A percentile compares a stretch with the other conserved stretches of the same genome.
Evolutionary conservation across 2,113 vertebrate species (phyloP).

Genomic region (Lamprotornis superbus): DNA sequence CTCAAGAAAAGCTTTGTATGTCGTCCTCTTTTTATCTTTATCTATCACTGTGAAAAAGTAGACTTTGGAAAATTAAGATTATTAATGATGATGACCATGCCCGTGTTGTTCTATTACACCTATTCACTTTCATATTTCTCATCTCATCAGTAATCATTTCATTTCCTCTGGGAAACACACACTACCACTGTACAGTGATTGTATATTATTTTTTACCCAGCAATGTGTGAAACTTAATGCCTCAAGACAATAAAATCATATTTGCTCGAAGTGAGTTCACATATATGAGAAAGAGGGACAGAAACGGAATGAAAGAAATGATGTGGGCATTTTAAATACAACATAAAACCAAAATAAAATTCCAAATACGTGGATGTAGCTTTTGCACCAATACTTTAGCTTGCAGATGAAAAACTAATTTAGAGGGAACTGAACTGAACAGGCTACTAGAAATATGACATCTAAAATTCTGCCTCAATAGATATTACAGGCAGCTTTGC

Average conservation of each 20-base stretch:
- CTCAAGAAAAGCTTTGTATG: neutral
- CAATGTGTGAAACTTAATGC: constrained; percentile 12
- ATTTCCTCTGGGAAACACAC: neutral
- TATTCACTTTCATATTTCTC: constrained; percentile 14
- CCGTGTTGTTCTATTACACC: neutral
- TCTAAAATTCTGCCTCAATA: neutral
- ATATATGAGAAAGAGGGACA: neutral
- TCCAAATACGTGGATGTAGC: neutral
- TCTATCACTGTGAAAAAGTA: neutral
- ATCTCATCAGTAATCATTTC: constrained; percentile 7
- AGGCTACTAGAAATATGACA: neutral
- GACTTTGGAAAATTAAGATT: neutral
- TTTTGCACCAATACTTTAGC: neutral
- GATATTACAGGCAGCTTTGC: neutral
- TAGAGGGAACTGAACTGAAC: neutral
- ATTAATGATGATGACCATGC: neutral
- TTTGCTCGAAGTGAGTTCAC: neutral
- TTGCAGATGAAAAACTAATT: neutral
- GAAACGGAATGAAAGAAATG: neutral
- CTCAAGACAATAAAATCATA: neutral
- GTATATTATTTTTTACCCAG: constrained; percentile 10
- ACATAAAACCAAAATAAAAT: neutral
- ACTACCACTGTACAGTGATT: neutral
- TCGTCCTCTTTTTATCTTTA: neutral
- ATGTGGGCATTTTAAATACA: neutral